Base-by-base conservation (phyloP, 2,797 vertebrate species). In the Spinus pinus region DNA sequence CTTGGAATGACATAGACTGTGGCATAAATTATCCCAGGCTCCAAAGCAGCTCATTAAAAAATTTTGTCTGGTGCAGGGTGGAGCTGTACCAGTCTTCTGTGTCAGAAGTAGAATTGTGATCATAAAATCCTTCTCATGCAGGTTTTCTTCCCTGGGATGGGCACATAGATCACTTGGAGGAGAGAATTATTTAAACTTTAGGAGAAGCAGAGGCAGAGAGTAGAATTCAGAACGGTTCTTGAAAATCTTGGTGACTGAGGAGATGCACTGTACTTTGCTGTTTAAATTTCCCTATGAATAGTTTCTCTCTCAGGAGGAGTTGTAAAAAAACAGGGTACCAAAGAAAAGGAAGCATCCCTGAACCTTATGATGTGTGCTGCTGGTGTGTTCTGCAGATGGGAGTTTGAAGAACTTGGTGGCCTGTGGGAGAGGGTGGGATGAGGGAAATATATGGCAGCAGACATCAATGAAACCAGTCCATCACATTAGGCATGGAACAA, bases 11-110 rank as follows among this genome's bases (percentile, higher is more conserved):
- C 75, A 79, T 7, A 87, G 65, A 47, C 30, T 15, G n/a, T 80
- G n/a, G 67, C 53, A 80, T 81, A 93, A 94, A 90, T 95, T 82
- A 82, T 87, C 27, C 25, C 23, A 81, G 78, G 21, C 67, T 85
- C 42, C 75, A 70, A 78, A 83, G 62, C 33, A 74, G n/a, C 64
- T 87, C 33, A 28, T 88, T 79, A 80, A 82, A 90, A 71, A 14
- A 2, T 47, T 89, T 90, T 10, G 31, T 82, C 46, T 51, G 9
- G 46, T 72, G 18, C 25, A 33, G 44, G 46, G 71, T 57, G 37
- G 44, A 81, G 22, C 41, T 49, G 5, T 53, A 53, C 6, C 20
- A 0, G 0, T 62, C 47, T 50, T 82, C 15, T 57, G 65, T 70
- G 50, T 84, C 49, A 79, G 83, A 61, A 64, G 25, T 3, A 61